Percentiles rank a stretch among this genome's conserved stretches.
phyloP scores from a whole-genome alignment of 2,797 vertebrate genomes.

The Onychomys torridus region DNA sequence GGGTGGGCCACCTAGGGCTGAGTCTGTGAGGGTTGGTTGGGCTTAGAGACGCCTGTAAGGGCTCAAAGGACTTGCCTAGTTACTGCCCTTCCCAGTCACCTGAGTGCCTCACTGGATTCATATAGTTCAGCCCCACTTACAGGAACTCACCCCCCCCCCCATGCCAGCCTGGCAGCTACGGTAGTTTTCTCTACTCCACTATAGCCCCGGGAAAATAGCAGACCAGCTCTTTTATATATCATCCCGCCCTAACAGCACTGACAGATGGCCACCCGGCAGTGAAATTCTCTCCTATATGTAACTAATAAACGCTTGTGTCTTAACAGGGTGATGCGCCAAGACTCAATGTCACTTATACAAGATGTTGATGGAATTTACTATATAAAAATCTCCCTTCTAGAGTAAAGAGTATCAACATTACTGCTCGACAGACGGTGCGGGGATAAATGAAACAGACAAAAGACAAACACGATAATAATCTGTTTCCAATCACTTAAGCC shows the following conservation, averaged over 20 bases:
- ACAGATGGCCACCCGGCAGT: conserved; percentile 82
- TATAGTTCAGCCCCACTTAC: background rate
- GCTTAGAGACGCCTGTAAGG: background rate
- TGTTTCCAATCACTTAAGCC: conserved; percentile 90
- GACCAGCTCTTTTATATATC: conserved; percentile 66
- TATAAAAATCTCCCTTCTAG: conserved; percentile 85
- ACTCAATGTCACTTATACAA: conserved; percentile 81
- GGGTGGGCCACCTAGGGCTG: background rate
- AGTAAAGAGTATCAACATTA: conserved; percentile 86
- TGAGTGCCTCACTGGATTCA: background rate
- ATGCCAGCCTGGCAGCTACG: background rate
- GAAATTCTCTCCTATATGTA: conserved; percentile 79
- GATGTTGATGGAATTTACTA: conserved; percentile 86
- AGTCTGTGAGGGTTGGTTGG: background rate
- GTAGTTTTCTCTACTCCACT: background rate
- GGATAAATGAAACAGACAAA: conserved; percentile 89
- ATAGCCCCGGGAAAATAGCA: background rate
- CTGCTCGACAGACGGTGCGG: conserved; percentile 86
- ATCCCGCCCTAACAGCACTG: conserved; percentile 64
- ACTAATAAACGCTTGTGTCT: conserved; percentile 87
- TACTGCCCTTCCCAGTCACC: background rate
- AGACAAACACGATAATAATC: conserved; percentile 91
- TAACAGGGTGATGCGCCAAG: conserved; percentile 86
- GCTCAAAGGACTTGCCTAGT: background rate
- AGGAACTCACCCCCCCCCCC: too few relatives aligned